Base-by-base conservation (phyloP, 1,140 invertebrate genomes). In the Drosophila auraria region DNA sequence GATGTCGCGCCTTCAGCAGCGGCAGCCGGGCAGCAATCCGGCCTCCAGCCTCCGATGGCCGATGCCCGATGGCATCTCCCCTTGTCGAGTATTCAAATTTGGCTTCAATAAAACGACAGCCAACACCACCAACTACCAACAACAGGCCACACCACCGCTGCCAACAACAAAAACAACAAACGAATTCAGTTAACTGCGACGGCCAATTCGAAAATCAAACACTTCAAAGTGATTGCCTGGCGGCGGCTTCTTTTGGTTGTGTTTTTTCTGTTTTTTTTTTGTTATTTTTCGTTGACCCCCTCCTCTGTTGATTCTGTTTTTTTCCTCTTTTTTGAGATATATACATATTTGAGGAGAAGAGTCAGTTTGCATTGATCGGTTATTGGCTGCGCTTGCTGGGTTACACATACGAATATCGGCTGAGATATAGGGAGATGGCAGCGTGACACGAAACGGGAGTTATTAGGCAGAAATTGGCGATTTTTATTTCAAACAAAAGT, bases 91-190 rank as follows among this genome's bases (percentile, higher is more conserved):
- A 90, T 90, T 90, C 86, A 90, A 90, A 90, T 90, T 90, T 90
- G 86, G 86, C 86, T 90, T 90, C 86, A 90, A 90, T 90, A 90
- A 90, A 91, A 80, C 87, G 87, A 89, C 87, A 89, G 82, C 75
- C 86, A 86, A 90, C 87, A 89, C 82, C 89, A 83, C 63, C 81
- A 69, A 51, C 65, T 57, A 68, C 50, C 42, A 56, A 25, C 70
- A 64, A 44, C 38, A 61, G 38, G 33, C 33, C 33, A 11, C 33
- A 36, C 33, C 33, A 33, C 30, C 30, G 30, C 30, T 8, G 30
- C 30, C 62, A 72, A 56, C 64, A 71, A 53, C 27, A 63, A 63
- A 50, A 60, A 45, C 38, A 60, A 58, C 38, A 68, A 44, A 54
- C 68, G 57, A 51, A 80, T 58, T 61, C 51, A 64, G 69, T 79